These are phyloP conservation scores for Ruditapes philippinarum DNA, from an alignment of 1,140 invertebrate genomes.

Conservation along the genomic window DNA sequence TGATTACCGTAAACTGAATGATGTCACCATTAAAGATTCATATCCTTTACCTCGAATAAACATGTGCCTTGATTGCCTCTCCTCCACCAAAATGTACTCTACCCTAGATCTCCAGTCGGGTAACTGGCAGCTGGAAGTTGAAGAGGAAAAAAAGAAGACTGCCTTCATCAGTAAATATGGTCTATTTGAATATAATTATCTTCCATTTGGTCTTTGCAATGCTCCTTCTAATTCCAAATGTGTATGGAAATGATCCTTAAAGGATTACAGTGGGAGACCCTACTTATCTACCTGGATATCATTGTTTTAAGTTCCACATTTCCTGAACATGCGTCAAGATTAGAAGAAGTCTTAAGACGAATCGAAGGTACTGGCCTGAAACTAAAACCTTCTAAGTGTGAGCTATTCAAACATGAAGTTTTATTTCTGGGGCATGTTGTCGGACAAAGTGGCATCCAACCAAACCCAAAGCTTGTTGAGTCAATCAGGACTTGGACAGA, in stretches of 20 bases:
- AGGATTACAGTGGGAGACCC: slow-evolving; percentile 49
- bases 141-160: slow-evolving; percentile 27
- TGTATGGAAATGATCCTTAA: slow-evolving; percentile 35
- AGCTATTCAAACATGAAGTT: slow-evolving; percentile 32
- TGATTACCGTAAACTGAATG: slow-evolving; percentile 28
- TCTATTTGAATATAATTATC: slow-evolving; percentile 21
- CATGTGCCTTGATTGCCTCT: slow-evolving; percentile 35
- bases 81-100: slow-evolving; percentile 36
- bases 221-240: slow-evolving; percentile 29
- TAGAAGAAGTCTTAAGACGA: slow-evolving; percentile 7
- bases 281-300: slow-evolving; percentile 54
- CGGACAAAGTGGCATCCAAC: neutral
- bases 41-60: slow-evolving; percentile 33
- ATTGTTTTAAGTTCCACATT: neutral
- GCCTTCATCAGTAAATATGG: slow-evolving; percentile 49
- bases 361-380: neutral
- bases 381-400: slow-evolving; percentile 39
- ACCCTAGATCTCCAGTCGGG: slow-evolving; percentile 33
- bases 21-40: slow-evolving; percentile 18
- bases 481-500: neutral
- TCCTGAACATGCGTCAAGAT: neutral
- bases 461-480: neutral
- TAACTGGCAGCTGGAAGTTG: slow-evolving; percentile 39
- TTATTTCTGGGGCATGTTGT: slow-evolving; percentile 43
- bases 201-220: slow-evolving; percentile 7